Base-by-base conservation (phyloP, 64 coral and sea anemone genomes). In the Stichodactyla mertensii region DNA sequence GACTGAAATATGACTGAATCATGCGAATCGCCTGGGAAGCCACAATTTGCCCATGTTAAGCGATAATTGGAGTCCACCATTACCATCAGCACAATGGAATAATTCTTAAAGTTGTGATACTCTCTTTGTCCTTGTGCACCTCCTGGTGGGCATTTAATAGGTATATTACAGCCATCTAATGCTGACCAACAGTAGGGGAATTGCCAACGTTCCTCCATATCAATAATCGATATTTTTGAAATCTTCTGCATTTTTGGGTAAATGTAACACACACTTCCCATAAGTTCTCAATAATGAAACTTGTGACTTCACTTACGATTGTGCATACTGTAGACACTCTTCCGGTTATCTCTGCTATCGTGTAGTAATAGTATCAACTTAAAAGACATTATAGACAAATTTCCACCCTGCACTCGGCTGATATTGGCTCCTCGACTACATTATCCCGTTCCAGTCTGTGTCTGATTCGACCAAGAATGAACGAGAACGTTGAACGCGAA, bases 401-500 rank as follows among this genome's bases (percentile, higher is more conserved):
- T 80, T 58, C 79, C 8, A 89, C 51, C 82, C 88, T 82, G 22
- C 45, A 59, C 80, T 89, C 88, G 52, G 88, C 79, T 71, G 88
- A 89, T 54, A 84, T 89, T 13, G 88, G 88, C 67, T 83, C 82
- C 82, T 84, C 88, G 12, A 64, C 79, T 55, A 84, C 81, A 71
- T 61, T 89, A 71, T 89, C 56, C 23, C 52, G 0, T 84, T 89
- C 77, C n/a, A 83, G 60, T 62, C 66, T 70, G 66, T 70, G 89
- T 52, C 84, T 86, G 23, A 86, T 86, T 26, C 52, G 16, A 27
- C 78, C 27, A 12, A 93, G 52, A 36, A 93, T 79, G 88, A 79
- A 93, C n/a, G n/a, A 27, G 79, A 93, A 93, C 80, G 83, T 93
- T 79, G 52, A 54, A 71, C 92, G 80, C 55, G 92, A 93, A 7